Percentiles rank a stretch among this genome's conserved stretches.
Conservation (phyloP, 2,113 vertebrate genomes). For the Eptesicus fuscus region DNA sequence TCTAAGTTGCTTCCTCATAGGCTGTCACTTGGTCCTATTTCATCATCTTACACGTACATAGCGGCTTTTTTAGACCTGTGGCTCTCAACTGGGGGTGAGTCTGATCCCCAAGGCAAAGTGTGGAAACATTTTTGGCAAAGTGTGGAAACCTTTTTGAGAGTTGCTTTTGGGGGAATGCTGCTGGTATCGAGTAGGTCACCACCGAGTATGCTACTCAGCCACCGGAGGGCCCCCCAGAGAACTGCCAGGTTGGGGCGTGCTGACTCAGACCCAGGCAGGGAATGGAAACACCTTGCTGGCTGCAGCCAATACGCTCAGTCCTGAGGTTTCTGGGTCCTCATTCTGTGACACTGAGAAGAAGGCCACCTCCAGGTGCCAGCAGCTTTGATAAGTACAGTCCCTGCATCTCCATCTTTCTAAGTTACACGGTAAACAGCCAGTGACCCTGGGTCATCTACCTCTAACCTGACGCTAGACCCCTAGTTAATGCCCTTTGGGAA, state of each 20-base stretch:
- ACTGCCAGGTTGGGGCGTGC: accelerated
- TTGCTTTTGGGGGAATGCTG: accelerated
- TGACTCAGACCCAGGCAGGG: neutral
- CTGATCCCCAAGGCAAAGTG: neutral
- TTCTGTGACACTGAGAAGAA: neutral
- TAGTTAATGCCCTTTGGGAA: neutral
- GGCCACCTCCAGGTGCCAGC: neutral
- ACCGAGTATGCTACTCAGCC: too few relatives aligned
- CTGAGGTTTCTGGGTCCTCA: neutral
- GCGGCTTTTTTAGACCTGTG: neutral
- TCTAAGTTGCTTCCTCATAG: neutral
- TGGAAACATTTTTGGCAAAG: neutral
- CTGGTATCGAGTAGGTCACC: neutral
- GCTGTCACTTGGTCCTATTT: neutral
- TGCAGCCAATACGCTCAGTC: neutral
- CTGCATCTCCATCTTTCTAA: neutral
- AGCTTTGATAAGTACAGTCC: neutral
- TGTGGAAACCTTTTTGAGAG: neutral
- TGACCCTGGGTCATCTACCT: neutral
- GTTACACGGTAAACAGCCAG: neutral
- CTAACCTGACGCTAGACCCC: neutral
- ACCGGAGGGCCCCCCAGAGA: neutral
- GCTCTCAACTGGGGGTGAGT: neutral
- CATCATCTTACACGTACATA: neutral
- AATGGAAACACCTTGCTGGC: neutral